Base-by-base conservation (phyloP, 1,140 invertebrate species). In the Parasteatoda tepidariorum region DNA sequence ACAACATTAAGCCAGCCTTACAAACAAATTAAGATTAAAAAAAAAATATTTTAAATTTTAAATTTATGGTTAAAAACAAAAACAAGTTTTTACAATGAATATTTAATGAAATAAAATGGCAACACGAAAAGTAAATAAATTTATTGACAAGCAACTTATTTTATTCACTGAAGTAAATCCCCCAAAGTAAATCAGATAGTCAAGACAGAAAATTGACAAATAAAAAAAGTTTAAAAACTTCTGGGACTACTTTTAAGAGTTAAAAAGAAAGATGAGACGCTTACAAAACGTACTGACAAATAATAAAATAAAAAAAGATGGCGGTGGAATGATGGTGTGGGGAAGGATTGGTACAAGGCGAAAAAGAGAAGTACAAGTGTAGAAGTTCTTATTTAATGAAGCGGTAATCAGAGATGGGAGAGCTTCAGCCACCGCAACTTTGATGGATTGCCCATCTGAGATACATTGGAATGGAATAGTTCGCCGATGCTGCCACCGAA, bases 381-480 rank as follows among this genome's bases (percentile, higher is more conserved):
- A 64, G 54, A 79, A 79, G 76, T 79, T 79, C 76, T 68, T 68
- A 79, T 79, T 79, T 79, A 79, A 79, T 79, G 76, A 79, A 79
- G 76, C 76, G 62, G 76, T 79, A 79, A 79, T 79, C 76, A 79
- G 64, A 79, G 28, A 68, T 18, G 30, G 76, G n/a, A 62, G 54
- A 48, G 26, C 9, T 18, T 4, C 38, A 48, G 59, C 30, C 22
- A 75, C 73, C 73, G 73, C 76, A 64, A 55, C n/a, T 34, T 41
- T 79, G 76, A 79, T 79, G 76, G 76, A 79, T 79, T 79, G 33
- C 41, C 76, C 76, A 79, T 79, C 76, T 59, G 76, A 61, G 64
- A 79, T 61, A 78, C 74, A 78, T 31, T 57, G 22, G 38, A 64
- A 78, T 78, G 74, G 74, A 78, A 78, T 66, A 59, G 9, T 48